Evolutionary conservation across 2,113 vertebrate genomes (phyloP).

Genomic region (Bubalus kerabau): DNA sequence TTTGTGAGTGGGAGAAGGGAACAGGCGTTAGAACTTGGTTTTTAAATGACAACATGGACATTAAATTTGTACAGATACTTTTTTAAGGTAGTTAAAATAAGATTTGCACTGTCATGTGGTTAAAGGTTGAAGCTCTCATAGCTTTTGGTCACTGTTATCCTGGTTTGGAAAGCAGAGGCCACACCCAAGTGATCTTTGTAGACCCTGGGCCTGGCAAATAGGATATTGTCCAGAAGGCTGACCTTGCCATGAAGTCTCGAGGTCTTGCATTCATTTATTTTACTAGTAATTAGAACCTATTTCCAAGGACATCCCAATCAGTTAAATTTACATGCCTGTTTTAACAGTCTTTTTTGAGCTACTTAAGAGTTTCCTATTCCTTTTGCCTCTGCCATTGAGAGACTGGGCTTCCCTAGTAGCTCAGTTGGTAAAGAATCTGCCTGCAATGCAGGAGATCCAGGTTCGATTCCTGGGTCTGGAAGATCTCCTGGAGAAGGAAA

Average conservation of each 20-base stretch:
- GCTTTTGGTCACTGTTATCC: neutral
- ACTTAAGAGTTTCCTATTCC: neutral
- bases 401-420: neutral
- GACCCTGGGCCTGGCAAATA: neutral
- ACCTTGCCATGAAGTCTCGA: neutral
- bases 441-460: neutral
- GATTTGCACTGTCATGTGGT: neutral
- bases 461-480: neutral
- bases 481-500: neutral
- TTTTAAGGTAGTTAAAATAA: neutral
- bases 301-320: neutral
- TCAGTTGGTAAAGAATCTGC: neutral
- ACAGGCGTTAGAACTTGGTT: neutral
- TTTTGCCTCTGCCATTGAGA: neutral
- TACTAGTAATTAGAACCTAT: conserved; percentile 9
- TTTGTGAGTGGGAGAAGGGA: neutral
- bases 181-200: neutral
- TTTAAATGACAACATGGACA: neutral
- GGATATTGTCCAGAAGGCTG: neutral
- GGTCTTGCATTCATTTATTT: neutral
- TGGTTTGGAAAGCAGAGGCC: neutral
- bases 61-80: neutral
- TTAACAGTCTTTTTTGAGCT: neutral
- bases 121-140: neutral
- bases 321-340: neutral